phyloP scores from a whole-genome alignment of 2,888 invertebrate genomes.

The Chalcis sispes region DNA sequence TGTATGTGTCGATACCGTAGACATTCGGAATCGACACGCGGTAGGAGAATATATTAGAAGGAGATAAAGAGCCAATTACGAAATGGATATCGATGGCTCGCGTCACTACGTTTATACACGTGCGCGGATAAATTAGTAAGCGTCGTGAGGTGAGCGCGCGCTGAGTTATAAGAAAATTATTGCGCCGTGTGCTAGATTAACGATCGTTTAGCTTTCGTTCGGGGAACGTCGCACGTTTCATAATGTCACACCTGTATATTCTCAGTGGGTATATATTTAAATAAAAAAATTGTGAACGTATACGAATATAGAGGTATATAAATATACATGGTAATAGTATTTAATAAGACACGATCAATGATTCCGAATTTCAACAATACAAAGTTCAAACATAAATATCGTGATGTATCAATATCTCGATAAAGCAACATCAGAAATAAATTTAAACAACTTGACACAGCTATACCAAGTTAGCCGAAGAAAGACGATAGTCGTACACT shows the following conservation, averaged over 20 bases:
- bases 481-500: too few relatives aligned
- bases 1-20: background rate
- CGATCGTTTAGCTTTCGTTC: constrained; percentile 2
- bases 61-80: constrained; percentile 42
- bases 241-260: background rate
- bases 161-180: constrained; percentile 32
- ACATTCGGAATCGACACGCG: background rate
- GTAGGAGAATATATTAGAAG: constrained; percentile 17
- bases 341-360: too few relatives aligned
- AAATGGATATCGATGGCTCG: constrained; percentile 23
- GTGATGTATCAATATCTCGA: too few relatives aligned
- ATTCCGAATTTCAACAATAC: too few relatives aligned
- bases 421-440: too few relatives aligned
- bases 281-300: too few relatives aligned
- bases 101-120: background rate
- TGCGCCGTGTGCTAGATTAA: background rate
- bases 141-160: background rate
- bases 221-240: background rate
- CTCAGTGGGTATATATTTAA: background rate
- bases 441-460: too few relatives aligned
- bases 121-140: constrained; percentile 20
- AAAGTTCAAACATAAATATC: too few relatives aligned
- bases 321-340: too few relatives aligned
- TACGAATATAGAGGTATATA: too few relatives aligned
- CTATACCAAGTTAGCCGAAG: too few relatives aligned